phyloP scores from a whole-genome alignment of 2,113 vertebrate species.

The Scolopax mira region DNA sequence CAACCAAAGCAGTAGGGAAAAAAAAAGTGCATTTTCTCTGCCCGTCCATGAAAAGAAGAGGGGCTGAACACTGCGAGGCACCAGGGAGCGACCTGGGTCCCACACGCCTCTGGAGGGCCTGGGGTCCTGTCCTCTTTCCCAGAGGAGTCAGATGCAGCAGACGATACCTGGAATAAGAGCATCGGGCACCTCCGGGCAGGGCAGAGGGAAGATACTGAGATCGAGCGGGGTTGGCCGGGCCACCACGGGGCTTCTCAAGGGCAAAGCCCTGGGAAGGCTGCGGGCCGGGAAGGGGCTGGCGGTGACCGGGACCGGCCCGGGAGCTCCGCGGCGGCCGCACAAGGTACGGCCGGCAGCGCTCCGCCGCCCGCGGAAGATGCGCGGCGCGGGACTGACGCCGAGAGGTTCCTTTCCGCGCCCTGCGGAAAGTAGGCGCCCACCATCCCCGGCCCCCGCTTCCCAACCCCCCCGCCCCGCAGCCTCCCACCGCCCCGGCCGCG shows the following conservation, averaged over 20 bases:
- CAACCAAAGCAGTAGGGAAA: fast-evolving
- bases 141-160: fast-evolving
- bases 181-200: neutral
- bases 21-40: neutral
- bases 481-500: neutral
- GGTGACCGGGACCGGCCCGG: neutral
- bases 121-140: neutral
- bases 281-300: neutral
- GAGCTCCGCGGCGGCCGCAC: neutral
- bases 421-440: no score
- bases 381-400: no score
- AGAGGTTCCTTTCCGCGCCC: neutral
- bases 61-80: neutral
- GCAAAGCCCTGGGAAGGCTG: neutral
- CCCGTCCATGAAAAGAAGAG: neutral
- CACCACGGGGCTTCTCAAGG: neutral
- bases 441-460: neutral
- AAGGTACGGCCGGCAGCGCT: neutral
- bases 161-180: neutral
- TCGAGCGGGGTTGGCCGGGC: neutral
- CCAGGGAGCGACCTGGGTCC: neutral
- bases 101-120: no score
- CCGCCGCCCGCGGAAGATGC: neutral
- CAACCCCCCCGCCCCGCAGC: neutral
- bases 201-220: neutral